Conservation (phyloP, 2,888 invertebrate genomes). For the Zonitis immaculata region DNA sequence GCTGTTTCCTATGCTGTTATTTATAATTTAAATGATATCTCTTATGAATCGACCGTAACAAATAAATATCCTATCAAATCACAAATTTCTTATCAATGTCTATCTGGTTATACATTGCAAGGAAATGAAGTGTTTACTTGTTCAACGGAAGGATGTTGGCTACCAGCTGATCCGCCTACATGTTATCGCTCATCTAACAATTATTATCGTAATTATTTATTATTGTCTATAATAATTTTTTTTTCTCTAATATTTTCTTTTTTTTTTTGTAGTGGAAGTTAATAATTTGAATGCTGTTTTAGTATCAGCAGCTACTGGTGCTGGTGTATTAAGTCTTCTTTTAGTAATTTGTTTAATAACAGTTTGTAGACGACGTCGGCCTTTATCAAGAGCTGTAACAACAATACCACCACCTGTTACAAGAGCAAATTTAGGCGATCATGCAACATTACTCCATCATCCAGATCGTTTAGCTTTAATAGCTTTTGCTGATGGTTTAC, state of each 20-base stretch:
- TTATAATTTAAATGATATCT: conserved; percentile 31
- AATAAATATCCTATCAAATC: conserved; percentile 41
- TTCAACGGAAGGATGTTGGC: conserved; percentile 46
- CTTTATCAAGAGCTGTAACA: conserved; percentile 35
- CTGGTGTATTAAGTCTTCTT: conserved; percentile 43
- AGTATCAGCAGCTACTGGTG: conserved; percentile 46
- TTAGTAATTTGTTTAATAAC: conserved; percentile 43
- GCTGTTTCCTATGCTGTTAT: conserved; percentile 38
- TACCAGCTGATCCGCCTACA: conserved; percentile 37
- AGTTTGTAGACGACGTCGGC: conserved; percentile 41
- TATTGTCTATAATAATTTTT: neutral
- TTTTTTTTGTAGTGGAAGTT: conserved; percentile 33
- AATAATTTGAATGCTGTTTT: conserved; percentile 35
- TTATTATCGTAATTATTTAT: conserved; percentile 37
- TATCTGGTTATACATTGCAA: conserved; percentile 44
- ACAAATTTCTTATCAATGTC: conserved; percentile 45
- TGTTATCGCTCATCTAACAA: conserved; percentile 28
- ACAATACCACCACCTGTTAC: conserved; percentile 35
- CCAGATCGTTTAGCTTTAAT: conserved; percentile 54
- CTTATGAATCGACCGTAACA: conserved; percentile 23
- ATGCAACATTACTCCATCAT: conserved; percentile 44
- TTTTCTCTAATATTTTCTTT: conserved; percentile 1
- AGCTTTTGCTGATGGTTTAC: conserved; percentile 52
- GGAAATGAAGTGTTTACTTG: conserved; percentile 44
- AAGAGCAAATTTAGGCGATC: conserved; percentile 38